Evolutionary conservation across 2,797 vertebrate species (phyloP).

Genomic region (Echiichthys vipera): DNA sequence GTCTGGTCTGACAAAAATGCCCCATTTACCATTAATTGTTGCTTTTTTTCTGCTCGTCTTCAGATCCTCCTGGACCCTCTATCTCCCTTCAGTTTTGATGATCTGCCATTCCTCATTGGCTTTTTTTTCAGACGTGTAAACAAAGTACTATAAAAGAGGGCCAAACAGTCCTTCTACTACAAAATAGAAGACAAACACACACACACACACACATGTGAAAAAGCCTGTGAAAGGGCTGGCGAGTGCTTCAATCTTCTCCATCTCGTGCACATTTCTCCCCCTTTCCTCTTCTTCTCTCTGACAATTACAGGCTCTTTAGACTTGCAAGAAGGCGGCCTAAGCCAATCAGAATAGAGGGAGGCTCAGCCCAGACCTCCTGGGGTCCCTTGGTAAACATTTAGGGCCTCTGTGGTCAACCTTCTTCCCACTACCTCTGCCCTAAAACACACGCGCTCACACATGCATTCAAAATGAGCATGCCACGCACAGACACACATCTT

Average conservation of each 20-base stretch:
- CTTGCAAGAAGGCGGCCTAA: conserved; percentile 48
- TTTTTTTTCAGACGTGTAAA: conserved; percentile 18
- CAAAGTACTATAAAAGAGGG: conserved; percentile 10
- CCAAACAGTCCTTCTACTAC: conserved; percentile 22
- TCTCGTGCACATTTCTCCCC: conserved; percentile 48
- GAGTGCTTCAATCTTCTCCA: conserved; percentile 44
- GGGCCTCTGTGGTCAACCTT: conserved; percentile 64
- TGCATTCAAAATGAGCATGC: conserved; percentile 25
- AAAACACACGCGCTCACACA: conserved; percentile 28
- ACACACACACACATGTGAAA: conserved; percentile 44
- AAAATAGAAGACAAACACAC: too few relatives aligned
- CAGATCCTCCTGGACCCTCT: not conserved
- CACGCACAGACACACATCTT: conserved; percentile 26
- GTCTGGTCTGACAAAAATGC: conserved; percentile 35
- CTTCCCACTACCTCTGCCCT: conserved; percentile 68
- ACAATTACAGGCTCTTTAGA: conserved; percentile 58
- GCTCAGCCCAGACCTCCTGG: conserved; percentile 60
- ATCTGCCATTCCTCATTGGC: not conserved
- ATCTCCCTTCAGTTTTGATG: conserved; percentile 3
- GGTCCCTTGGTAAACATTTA: conserved; percentile 77
- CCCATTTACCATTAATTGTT: conserved; percentile 41
- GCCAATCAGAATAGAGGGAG: conserved; percentile 79
- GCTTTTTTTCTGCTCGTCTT: conserved; percentile 32
- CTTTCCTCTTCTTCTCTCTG: conserved; percentile 34
- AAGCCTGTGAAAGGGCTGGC: conserved; percentile 47